Evolutionary conservation across 2,888 invertebrate species (phyloP).

Genomic region (Amitus sp.): DNA sequence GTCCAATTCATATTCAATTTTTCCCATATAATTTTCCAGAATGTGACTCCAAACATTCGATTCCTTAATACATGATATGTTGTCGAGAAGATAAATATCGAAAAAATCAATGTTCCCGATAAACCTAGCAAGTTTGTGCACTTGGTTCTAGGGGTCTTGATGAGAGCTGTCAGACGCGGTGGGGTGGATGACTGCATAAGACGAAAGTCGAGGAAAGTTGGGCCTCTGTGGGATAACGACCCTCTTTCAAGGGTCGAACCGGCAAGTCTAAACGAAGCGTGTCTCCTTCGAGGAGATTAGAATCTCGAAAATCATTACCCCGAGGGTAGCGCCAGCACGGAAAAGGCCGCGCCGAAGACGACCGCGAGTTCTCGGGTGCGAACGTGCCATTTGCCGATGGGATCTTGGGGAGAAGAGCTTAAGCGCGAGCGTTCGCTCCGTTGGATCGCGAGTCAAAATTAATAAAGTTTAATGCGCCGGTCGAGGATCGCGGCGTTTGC

Average conservation of each 20-base stretch:
- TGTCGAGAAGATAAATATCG: too few species aligned
- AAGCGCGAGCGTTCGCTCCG: slow-evolving; percentile 16
- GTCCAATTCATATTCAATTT: too few species aligned
- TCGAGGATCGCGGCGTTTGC: slow-evolving; percentile 45
- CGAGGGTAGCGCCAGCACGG: slow-evolving; percentile 23
- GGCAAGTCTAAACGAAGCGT: slow-evolving; percentile 45
- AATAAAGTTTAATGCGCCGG: slow-evolving; percentile 36
- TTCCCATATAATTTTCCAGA: too few species aligned
- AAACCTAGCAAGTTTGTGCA: too few species aligned
- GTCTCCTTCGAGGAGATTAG: slow-evolving; percentile 54
- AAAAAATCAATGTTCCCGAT: too few species aligned
- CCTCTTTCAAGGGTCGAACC: slow-evolving; percentile 28
- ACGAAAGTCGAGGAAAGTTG: slow-evolving; percentile 30
- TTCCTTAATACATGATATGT: too few species aligned
- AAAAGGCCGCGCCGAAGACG: slow-evolving; percentile 25
- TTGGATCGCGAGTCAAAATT: slow-evolving; percentile 36
- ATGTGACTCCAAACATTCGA: too few species aligned
- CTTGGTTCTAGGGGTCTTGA: too few species aligned
- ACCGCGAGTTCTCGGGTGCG: slow-evolving; percentile 18
- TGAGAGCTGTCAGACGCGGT: slow-evolving; percentile 36
- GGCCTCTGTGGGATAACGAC: slow-evolving; percentile 7
- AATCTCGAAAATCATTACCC: slow-evolving; percentile 59
- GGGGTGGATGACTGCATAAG: slow-evolving; percentile 6
- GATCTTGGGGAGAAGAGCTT: not conserved
- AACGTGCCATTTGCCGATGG: slow-evolving; percentile 18